Evolutionary conservation across 2,888 invertebrate species (phyloP).

Genomic region (Melanargia galathea): DNA sequence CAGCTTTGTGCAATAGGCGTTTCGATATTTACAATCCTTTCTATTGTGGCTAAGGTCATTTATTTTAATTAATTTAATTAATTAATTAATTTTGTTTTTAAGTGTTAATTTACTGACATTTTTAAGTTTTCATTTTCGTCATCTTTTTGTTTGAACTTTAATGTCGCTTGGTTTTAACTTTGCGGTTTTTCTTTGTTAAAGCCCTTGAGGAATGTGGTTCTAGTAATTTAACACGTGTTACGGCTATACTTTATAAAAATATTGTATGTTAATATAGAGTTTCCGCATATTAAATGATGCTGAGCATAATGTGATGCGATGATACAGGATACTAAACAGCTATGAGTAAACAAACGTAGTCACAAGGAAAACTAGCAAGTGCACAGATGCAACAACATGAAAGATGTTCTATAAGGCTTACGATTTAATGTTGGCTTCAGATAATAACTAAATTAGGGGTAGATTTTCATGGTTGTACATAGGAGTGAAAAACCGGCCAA

Average conservation of each 20-base stretch:
- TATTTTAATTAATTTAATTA: too few species aligned
- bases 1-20: too few species aligned
- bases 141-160: slow-evolving; percentile 10
- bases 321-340: slow-evolving; percentile 27
- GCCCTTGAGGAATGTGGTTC: slow-evolving; percentile 24
- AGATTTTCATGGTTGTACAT: too few species aligned
- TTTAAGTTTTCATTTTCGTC: background rate
- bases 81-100: too few species aligned
- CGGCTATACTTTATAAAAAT: slow-evolving; percentile 25
- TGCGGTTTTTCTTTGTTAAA: slow-evolving; percentile 27
- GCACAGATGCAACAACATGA: background rate
- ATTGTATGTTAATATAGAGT: slow-evolving; percentile 23
- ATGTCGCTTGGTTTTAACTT: background rate
- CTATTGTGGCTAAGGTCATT: too few species aligned
- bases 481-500: too few species aligned
- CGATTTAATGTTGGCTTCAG: background rate
- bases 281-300: slow-evolving; percentile 29
- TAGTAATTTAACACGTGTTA: slow-evolving; percentile 28
- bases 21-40: too few species aligned
- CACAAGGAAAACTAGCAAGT: slow-evolving; percentile 3
- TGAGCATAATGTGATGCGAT: slow-evolving; percentile 28
- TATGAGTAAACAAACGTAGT: slow-evolving; percentile 27
- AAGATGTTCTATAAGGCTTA: background rate
- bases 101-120: too few species aligned
- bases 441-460: background rate